These are phyloP conservation scores for Parochlus steinenii DNA, from an alignment of 2,888 invertebrate species.

Conservation along the genomic window DNA sequence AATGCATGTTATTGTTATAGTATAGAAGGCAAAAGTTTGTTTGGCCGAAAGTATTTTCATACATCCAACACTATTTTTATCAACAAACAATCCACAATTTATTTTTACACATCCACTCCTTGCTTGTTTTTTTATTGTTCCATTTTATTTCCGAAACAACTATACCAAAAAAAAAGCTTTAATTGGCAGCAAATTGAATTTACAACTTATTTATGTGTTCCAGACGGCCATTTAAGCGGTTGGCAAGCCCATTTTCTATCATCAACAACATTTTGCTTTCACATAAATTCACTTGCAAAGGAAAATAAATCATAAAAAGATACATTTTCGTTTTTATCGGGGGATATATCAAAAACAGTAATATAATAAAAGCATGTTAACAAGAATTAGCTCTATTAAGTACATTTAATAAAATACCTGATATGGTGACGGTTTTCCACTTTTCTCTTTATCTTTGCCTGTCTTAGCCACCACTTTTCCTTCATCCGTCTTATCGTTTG, in stretches of 20 bases:
- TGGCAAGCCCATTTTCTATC: no score
- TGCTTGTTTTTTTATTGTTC: background rate
- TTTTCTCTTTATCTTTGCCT: conserved; percentile 28
- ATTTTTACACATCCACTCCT: no score
- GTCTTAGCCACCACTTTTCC: conserved; percentile 19
- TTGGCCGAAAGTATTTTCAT: no score
- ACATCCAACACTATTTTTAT: no score
- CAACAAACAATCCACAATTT: no score
- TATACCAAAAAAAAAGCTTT: background rate
- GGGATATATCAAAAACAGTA: background rate
- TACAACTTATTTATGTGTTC: no score
- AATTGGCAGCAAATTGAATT: background rate
- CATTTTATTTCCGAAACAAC: background rate
- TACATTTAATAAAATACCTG: conserved; percentile 33
- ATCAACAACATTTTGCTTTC: no score
- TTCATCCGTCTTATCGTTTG: conserved; percentile 30
- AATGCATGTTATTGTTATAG: no score
- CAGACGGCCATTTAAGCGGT: no score
- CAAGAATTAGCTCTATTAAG: background rate
- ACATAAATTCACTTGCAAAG: no score
- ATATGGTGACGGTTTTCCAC: conserved; percentile 47
- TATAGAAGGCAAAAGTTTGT: no score
- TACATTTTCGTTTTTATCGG: background rate
- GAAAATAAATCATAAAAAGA: background rate
- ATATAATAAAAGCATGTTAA: background rate